Conservation (phyloP, 37 sponge, comb jelly and placozoan species). For the Spongia lamella region DNA sequence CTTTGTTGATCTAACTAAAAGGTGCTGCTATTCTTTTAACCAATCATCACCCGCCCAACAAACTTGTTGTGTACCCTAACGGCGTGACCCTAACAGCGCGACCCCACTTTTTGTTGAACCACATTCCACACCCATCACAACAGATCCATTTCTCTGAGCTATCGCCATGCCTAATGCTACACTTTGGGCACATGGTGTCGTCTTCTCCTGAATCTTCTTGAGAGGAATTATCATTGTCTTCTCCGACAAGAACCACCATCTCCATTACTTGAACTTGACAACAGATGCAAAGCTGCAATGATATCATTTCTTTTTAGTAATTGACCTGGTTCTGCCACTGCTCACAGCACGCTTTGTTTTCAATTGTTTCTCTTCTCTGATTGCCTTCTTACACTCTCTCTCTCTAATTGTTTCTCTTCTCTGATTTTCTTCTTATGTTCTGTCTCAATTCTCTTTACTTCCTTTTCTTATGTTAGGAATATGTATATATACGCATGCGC, state of each 20-base stretch:
- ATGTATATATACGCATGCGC: no score
- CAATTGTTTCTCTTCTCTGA: no score
- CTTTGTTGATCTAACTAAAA: no score
- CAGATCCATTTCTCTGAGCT: slow-evolving; percentile 39
- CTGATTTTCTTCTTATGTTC: slow-evolving; percentile 1
- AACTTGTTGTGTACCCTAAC: no score
- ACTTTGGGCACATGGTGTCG: slow-evolving; percentile 13
- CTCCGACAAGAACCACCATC: no score
- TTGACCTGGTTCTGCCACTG: not conserved
- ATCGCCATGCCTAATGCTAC: slow-evolving; percentile 14
- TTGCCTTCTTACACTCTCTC: slow-evolving; percentile 15
- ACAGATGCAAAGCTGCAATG: not conserved
- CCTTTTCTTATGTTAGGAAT: no score
- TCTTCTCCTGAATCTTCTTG: not conserved
- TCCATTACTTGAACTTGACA: not conserved
- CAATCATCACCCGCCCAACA: no score
- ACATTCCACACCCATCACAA: slow-evolving; percentile 45
- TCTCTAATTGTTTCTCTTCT: slow-evolving; percentile 31
- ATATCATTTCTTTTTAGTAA: not conserved
- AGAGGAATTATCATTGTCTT: no score
- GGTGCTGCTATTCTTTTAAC: no score
- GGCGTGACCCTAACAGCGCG: no score
- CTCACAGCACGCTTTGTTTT: no score
- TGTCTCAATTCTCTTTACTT: no score
- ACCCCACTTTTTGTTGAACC: slow-evolving; percentile 41